These are phyloP conservation scores for Peromyscus eremicus DNA, from an alignment of 2,797 vertebrate genomes.

Conservation along the genomic window DNA sequence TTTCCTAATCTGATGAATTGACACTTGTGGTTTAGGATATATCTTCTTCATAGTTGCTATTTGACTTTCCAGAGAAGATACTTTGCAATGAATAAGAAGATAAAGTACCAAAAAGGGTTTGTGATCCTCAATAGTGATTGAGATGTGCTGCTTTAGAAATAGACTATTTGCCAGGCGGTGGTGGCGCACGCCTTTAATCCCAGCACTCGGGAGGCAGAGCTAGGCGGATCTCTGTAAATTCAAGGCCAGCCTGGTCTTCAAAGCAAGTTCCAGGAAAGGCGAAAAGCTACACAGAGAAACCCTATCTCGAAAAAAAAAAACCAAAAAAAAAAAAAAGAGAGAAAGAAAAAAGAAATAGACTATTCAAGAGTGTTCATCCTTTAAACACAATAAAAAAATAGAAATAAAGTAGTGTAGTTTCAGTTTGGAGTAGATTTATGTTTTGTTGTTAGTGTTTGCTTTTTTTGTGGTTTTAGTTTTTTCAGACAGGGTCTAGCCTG, in stretches of 20 bases:
- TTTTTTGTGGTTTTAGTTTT: background rate
- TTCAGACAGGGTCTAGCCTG: background rate
- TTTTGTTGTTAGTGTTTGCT: background rate
- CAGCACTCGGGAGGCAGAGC: no score
- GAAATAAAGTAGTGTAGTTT: slow-evolving; percentile 38
- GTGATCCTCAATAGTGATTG: background rate
- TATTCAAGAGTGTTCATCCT: background rate
- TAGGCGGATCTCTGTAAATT: no score
- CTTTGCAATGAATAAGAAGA: background rate
- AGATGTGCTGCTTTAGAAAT: slow-evolving; percentile 21
- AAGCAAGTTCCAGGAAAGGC: no score
- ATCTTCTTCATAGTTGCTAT: slow-evolving; percentile 1
- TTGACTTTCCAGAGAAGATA: slow-evolving; percentile 12
- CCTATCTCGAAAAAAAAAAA: no score
- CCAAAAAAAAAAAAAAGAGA: no score
- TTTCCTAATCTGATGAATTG: slow-evolving; percentile 42
- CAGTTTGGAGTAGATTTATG: background rate
- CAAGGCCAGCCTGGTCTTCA: no score
- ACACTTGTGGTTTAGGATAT: slow-evolving; percentile 47
- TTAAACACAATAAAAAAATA: slow-evolving; percentile 31
- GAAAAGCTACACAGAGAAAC: no score
- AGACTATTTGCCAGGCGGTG: no score
- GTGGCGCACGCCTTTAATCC: no score
- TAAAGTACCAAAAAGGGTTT: background rate
- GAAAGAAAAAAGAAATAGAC: no score